Evolutionary conservation across 1,140 invertebrate species (phyloP).

Genomic region (Linepithema humile): DNA sequence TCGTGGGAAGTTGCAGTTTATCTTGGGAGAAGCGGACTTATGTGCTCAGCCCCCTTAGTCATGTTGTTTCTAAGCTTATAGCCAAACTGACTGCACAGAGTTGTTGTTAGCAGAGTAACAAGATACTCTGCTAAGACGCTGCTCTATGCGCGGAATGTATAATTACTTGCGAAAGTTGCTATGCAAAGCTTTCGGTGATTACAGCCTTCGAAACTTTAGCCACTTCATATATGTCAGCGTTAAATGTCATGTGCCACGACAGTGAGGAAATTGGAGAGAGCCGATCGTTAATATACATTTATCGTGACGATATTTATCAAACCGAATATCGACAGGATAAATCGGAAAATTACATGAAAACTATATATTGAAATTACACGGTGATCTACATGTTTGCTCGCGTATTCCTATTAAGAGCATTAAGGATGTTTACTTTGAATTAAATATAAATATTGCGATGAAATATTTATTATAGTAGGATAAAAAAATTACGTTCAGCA

Average conservation of each 20-base stretch:
- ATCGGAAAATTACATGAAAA: too few relatives aligned
- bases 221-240: background rate
- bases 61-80: constrained; percentile 29
- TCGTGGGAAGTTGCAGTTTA: constrained; percentile 15
- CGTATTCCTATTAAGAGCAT: too few relatives aligned
- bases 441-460: too few relatives aligned
- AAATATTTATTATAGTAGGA: too few relatives aligned
- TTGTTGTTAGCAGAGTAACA: constrained; percentile 39
- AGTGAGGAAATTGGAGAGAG: constrained; percentile 1
- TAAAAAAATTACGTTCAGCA: too few relatives aligned
- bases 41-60: constrained; percentile 38
- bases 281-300: background rate
- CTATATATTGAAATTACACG: too few relatives aligned
- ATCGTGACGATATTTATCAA: background rate
- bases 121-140: constrained; percentile 40
- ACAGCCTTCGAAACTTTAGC: constrained; percentile 4
- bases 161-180: constrained; percentile 24
- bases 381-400: too few relatives aligned
- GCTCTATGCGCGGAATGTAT: constrained; percentile 24
- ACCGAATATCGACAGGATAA: background rate
- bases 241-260: background rate
- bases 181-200: background rate
- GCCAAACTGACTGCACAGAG: background rate
- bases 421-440: too few relatives aligned
- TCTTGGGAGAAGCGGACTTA: constrained; percentile 18